These are phyloP conservation scores for Thereva nobilitata DNA, from an alignment of 2,888 invertebrate species.

Conservation along the genomic window DNA sequence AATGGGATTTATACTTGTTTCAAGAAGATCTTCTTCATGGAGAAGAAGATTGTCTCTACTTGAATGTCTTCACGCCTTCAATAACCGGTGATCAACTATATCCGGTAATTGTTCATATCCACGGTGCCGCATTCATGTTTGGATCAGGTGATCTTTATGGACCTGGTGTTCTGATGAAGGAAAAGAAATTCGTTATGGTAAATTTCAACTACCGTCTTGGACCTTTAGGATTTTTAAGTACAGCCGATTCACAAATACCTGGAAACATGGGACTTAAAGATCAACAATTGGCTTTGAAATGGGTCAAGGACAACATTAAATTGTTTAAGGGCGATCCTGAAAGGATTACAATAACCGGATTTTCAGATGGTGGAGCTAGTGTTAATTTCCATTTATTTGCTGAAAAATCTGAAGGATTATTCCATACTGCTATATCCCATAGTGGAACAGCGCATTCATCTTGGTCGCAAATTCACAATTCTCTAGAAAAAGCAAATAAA, in stretches of 20 bases:
- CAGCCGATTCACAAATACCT: slow-evolving; percentile 69
- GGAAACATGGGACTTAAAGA: slow-evolving; percentile 77
- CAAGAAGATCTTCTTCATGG: slow-evolving; percentile 57
- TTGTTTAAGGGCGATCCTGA: slow-evolving; percentile 52
- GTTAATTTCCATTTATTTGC: slow-evolving; percentile 75
- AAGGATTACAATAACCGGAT: slow-evolving; percentile 69
- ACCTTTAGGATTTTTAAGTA: slow-evolving; percentile 71
- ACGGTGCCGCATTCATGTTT: slow-evolving; percentile 73
- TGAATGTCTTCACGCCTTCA: slow-evolving; percentile 62
- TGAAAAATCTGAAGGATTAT: slow-evolving; percentile 3
- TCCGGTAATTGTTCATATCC: slow-evolving; percentile 69
- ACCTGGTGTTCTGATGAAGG: too few species aligned
- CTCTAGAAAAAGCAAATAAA: slow-evolving; percentile 65
- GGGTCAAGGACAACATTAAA: slow-evolving; percentile 70
- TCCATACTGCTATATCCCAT: slow-evolving; percentile 58
- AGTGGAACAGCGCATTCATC: slow-evolving; percentile 71
- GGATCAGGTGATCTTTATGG: slow-evolving; percentile 51
- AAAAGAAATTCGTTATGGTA: too few species aligned
- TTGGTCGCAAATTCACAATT: slow-evolving; percentile 61
- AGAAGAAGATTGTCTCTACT: slow-evolving; percentile 58
- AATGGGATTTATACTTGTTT: slow-evolving; percentile 61
- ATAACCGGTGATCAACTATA: slow-evolving; percentile 55
- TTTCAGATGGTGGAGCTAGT: slow-evolving; percentile 75
- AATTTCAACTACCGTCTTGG: too few species aligned
- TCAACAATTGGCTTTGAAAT: slow-evolving; percentile 70